Conservation (phyloP, 2,797 vertebrate genomes). For the Enteromius afrohamiltoni region DNA sequence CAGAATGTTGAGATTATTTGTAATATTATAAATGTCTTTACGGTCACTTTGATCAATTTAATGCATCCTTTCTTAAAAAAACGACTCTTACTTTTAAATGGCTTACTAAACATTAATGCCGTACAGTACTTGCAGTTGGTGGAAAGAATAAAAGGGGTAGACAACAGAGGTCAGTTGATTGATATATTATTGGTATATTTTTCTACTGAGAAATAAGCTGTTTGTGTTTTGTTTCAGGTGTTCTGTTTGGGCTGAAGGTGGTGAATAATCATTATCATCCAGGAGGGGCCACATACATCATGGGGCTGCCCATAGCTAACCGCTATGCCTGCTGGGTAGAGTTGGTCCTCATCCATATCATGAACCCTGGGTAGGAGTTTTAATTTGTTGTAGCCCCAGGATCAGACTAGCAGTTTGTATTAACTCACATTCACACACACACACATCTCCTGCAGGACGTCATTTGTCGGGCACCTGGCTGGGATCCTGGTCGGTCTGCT, state of each 20-base stretch:
- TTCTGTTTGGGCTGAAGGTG: constrained; percentile 95
- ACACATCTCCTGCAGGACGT: constrained; percentile 77
- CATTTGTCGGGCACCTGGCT: constrained; percentile 90
- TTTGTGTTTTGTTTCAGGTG: constrained; percentile 76
- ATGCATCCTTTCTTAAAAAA: background rate
- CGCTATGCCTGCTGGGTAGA: constrained; percentile 91
- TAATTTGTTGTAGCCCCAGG: background rate
- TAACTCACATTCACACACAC: background rate
- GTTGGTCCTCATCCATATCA: constrained; percentile 88
- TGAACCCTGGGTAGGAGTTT: constrained; percentile 84
- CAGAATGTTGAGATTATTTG: background rate
- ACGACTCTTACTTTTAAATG: background rate
- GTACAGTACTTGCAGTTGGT: background rate
- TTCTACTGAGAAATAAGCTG: background rate
- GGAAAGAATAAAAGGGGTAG: background rate
- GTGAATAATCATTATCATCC: constrained; percentile 89
- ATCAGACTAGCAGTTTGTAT: constrained; percentile 10
- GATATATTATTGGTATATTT: background rate
- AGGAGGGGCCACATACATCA: constrained; percentile 79
- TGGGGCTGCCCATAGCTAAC: constrained; percentile 84
- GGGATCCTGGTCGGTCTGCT: constrained; percentile 94
- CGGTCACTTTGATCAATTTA: background rate
- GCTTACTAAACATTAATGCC: background rate
- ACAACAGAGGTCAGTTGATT: background rate
- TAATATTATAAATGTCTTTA: background rate